Percentiles rank a stretch among this genome's conserved stretches.
phyloP scores from a whole-genome alignment of 2,888 invertebrate genomes.

The Escarpia spicata region DNA sequence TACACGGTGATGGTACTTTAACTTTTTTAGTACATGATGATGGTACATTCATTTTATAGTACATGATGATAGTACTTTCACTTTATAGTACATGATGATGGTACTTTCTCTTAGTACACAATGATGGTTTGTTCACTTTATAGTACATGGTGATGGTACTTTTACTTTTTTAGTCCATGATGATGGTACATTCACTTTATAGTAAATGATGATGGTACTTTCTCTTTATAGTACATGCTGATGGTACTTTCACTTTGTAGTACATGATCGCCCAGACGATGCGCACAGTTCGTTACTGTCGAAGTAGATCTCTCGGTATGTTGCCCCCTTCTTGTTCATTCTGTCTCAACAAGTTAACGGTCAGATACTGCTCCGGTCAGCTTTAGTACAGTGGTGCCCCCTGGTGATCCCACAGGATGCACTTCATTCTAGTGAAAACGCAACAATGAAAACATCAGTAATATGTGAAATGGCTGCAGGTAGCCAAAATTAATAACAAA shows the following conservation, averaged over 20 bases:
- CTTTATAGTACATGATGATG: constrained; percentile 65
- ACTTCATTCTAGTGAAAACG: neutral
- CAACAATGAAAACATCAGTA: neutral
- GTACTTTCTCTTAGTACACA: too few relatives aligned
- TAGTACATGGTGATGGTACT: too few relatives aligned
- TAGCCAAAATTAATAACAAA: neutral
- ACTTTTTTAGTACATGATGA: too few relatives aligned
- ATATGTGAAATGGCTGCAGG: neutral
- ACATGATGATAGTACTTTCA: too few relatives aligned
- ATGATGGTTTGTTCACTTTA: too few relatives aligned
- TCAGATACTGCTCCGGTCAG: neutral
- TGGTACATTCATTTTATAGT: too few relatives aligned
- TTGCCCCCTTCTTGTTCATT: neutral
- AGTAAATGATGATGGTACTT: too few relatives aligned
- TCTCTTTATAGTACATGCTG: neutral
- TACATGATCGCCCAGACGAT: constrained; percentile 87
- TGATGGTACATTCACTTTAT: too few relatives aligned
- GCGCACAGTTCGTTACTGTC: constrained; percentile 79
- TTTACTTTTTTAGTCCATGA: too few relatives aligned
- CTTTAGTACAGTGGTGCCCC: neutral
- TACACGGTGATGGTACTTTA: constrained; percentile 74
- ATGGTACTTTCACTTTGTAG: constrained; percentile 53
- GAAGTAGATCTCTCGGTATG: constrained; percentile 71
- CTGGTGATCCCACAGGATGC: neutral
- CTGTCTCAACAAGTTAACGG: neutral